phyloP scores from a whole-genome alignment of 2,113 vertebrate genomes.

The Oenanthe melanoleuca region DNA sequence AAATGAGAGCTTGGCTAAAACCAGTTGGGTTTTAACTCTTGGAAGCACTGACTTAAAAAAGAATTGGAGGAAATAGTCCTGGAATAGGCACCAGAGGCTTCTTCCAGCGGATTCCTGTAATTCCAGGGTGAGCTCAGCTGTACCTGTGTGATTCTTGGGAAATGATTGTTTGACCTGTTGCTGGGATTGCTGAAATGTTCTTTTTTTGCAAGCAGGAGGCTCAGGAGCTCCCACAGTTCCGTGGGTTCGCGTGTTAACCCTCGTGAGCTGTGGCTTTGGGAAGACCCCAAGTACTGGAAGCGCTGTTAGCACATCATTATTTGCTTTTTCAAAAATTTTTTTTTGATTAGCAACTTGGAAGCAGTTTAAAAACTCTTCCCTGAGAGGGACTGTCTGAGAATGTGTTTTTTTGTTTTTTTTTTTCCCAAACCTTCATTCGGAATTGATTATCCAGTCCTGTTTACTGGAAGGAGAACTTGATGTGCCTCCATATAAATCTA shows the following conservation, averaged over 20 bases:
- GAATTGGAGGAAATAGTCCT: not conserved
- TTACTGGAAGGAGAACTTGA: slow-evolving; percentile 22
- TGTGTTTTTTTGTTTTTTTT: not conserved
- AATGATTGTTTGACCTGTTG: not conserved
- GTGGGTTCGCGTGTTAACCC: not conserved
- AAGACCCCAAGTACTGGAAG: not conserved
- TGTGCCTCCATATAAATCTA: slow-evolving; percentile 2
- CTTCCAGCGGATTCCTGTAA: not conserved
- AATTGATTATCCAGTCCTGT: not conserved
- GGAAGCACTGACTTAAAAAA: not conserved
- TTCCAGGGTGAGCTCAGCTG: not conserved
- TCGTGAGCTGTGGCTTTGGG: not conserved
- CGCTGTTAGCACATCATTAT: not conserved
- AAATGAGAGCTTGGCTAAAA: not conserved
- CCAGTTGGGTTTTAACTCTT: not conserved
- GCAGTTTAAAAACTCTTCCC: not conserved
- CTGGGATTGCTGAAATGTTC: not conserved
- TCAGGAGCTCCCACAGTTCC: not conserved
- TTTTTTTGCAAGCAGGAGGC: not conserved
- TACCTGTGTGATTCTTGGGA: not conserved
- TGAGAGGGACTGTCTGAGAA: not conserved
- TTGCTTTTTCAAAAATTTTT: not conserved
- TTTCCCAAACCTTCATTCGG: not conserved
- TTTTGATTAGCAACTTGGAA: not conserved
- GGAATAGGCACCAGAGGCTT: not conserved